Evolutionary conservation across 2,797 vertebrate genomes (phyloP), one percentile per base, ranked within the genome.

Genomic region (Iguana delicatissima): DNA sequence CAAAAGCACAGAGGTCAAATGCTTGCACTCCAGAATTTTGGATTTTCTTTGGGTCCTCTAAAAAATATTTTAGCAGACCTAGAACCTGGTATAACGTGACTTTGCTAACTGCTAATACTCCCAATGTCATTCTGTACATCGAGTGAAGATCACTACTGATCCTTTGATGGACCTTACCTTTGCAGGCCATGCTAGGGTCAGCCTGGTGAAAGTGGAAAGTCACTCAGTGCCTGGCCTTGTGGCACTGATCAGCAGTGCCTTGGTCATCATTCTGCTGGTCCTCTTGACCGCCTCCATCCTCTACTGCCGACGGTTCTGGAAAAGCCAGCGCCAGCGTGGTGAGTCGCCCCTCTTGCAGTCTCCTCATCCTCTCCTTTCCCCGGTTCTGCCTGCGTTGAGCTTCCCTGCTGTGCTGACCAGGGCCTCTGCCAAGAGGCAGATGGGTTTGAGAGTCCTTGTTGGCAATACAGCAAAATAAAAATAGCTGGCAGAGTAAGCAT

Each of bases 271-370:
- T 0, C 84, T 95, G 1, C 74, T 98, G 93, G 95, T 96, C 26
- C 93, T 97, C 38, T 90, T 98, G 90, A 95, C 96, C 0, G 94
- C 96, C 77, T 95, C 96, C 38, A 93, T 97, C 89, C 92, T 97
- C 87, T 97, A 95, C 93, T 97, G 96, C 94, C 96, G 96, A 80
- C 95, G 94, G 1, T 96, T 97, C 91, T 97, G 97, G 94, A 97
- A 95, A 86, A 96, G 93, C 92, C 94, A 96, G 76, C 96, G 96
- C 89, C 96, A 96, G 73, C 93, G 32, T 81, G 96, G 97, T 97
- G 94, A 96, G 96, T 88, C 3, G 1, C 0, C 12, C 46, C 32
- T 74, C 9, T 0, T 2, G 29, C 29, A 32, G 6, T 59, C 14
- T 62, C 55, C 7, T 13, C 57, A 20, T 5, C 32, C 32, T 67